Percentiles rank a stretch among this genome's conserved stretches.
phyloP scores from a whole-genome alignment of 2,888 invertebrate species.

The Nymphalis urticae region DNA sequence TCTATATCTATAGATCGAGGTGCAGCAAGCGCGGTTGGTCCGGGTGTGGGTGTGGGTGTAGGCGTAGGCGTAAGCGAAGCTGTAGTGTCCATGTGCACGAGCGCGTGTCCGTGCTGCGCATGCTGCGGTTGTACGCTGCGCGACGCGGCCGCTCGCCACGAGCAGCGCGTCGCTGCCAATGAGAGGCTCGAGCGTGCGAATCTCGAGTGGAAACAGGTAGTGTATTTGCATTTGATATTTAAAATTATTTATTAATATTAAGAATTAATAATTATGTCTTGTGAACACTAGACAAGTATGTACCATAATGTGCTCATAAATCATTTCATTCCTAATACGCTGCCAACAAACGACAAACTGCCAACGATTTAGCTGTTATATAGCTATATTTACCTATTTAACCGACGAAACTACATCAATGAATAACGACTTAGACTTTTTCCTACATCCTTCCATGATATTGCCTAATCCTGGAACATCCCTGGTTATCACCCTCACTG shows the following conservation, averaged over 20 bases:
- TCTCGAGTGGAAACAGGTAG: constrained; percentile 89
- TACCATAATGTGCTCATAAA: too few relatives aligned
- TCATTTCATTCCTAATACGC: too few relatives aligned
- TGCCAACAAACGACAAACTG: too few relatives aligned
- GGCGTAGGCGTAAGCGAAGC: constrained; percentile 35
- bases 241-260: neutral
- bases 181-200: constrained; percentile 90
- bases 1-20: neutral
- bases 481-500: too few relatives aligned
- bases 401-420: too few relatives aligned
- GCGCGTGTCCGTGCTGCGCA: constrained; percentile 59
- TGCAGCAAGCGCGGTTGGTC: constrained; percentile 11
- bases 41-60: constrained; percentile 5
- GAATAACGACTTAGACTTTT: too few relatives aligned
- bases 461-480: too few relatives aligned
- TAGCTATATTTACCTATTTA: too few relatives aligned
- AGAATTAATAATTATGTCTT: too few relatives aligned
- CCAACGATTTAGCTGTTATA: too few relatives aligned
- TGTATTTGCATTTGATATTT: neutral
- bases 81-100: constrained; percentile 40
- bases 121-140: constrained; percentile 82
- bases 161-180: constrained; percentile 88
- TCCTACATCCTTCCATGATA: too few relatives aligned
- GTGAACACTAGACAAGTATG: too few relatives aligned
- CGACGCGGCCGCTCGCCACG: constrained; percentile 90